Evolutionary conservation across 2,797 vertebrate species (phyloP), one percentile per base, ranked within the genome.

Genomic region (Galaxias olidus): DNA sequence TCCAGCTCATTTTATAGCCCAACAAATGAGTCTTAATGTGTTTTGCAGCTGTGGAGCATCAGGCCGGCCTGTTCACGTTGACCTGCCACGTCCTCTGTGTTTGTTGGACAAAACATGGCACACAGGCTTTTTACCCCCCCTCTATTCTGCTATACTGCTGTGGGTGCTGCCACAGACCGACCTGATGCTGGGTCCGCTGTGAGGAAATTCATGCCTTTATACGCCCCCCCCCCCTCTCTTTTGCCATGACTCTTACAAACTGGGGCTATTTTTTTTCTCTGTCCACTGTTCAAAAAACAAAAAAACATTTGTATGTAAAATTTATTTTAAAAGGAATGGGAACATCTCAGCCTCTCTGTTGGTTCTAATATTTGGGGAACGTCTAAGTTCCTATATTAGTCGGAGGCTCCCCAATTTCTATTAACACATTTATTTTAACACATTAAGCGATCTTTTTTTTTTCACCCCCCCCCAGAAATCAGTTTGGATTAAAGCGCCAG

Each of bases 21-120:
- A 87, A 80, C 80, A 87, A 90, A 91, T 92, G 92, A 92, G 90
- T 89, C 89, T 90, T 91, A 90, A 93, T 91, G 90, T 83, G 82
- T 90, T 93, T 88, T 91, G 90, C 89, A 90, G 91, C 92, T 90
- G 89, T 87, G 91, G 88, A 81, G 70, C 87, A 85, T 91, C 88
- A 88, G 89, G 88, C 82, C 66, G 82, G 87, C 89, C 93, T 94
- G 90, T 93, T 93, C 78, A 86, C 90, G 92, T 92, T 89, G 88
- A 90, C 93, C 93, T 93, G 94, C 92, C 94, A 91, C 86, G 81
- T 85, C 71, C 73, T 89, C 90, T 85, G 89, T 96, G 95, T 98
- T 98, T 97, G 96, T 98, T 98, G 97, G 96, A 96, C 95, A 92
- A 98, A 99, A 99, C 98, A 99, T 99, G 98, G 97, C 98, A 96